A percentile compares a stretch with the other conserved stretches of the same genome.
Conservation (phyloP, 2,113 vertebrate species). For the Archocentrus centrarchus region DNA sequence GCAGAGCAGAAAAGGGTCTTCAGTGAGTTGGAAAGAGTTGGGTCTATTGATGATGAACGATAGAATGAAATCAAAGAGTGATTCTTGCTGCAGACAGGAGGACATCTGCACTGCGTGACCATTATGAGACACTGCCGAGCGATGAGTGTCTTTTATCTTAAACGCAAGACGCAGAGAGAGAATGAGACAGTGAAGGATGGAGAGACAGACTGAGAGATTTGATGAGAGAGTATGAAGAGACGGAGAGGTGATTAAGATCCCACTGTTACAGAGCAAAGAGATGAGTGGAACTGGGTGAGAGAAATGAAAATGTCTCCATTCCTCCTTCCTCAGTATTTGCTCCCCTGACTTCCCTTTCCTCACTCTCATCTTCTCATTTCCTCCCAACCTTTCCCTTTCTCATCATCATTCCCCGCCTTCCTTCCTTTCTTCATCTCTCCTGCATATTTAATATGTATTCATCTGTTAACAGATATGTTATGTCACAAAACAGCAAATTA, state of each 20-base stretch:
- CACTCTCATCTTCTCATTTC: slow-evolving; percentile 51
- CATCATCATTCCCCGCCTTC: neutral
- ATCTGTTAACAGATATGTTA: slow-evolving; percentile 61
- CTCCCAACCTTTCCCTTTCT: slow-evolving; percentile 25
- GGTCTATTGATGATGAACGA: slow-evolving; percentile 60
- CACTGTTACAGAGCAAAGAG: slow-evolving; percentile 27
- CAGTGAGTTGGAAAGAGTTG: slow-evolving; percentile 35
- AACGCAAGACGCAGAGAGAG: slow-evolving; percentile 28
- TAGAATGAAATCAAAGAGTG: slow-evolving; percentile 53
- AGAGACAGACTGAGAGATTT: slow-evolving; percentile 26
- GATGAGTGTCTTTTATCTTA: slow-evolving; percentile 54
- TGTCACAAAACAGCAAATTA: slow-evolving; percentile 66
- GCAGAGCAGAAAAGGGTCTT: slow-evolving; percentile 8
- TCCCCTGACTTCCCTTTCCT: slow-evolving; percentile 22
- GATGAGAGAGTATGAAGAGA: slow-evolving; percentile 39
- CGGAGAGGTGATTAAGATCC: slow-evolving; percentile 56
- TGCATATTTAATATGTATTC: slow-evolving; percentile 71
- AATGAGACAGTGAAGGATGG: slow-evolving; percentile 12
- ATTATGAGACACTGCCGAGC: slow-evolving; percentile 48
- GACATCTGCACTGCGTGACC: slow-evolving; percentile 54
- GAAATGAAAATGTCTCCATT: slow-evolving; percentile 30
- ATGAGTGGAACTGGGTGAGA: slow-evolving; percentile 27
- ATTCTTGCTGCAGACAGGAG: slow-evolving; percentile 45
- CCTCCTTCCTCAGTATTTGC: slow-evolving; percentile 3
- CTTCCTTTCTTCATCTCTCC: slow-evolving; percentile 29